A percentile compares a stretch with the other conserved stretches of the same genome.
These are phyloP conservation scores for Dexiosoma caninum DNA, from an alignment of 2,888 invertebrate genomes.

Conservation along the genomic window DNA sequence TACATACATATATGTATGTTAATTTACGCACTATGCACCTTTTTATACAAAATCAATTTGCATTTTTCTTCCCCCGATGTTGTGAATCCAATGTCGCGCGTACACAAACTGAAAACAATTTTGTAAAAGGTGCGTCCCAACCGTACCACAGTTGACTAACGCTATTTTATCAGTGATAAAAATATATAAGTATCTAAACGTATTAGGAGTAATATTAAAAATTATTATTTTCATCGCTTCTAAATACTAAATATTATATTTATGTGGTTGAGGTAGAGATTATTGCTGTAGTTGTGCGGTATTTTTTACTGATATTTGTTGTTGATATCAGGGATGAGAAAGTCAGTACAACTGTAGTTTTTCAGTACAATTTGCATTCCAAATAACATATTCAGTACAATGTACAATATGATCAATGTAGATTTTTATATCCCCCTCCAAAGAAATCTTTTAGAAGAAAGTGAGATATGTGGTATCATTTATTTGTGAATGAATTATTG, in stretches of 20 bases:
- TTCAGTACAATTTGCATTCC: too few species aligned
- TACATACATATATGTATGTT: not conserved
- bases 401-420: too few species aligned
- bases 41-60: not conserved
- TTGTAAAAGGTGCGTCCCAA: slow-evolving; percentile 10
- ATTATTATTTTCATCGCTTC: not conserved
- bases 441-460: too few species aligned
- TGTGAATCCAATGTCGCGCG: slow-evolving; percentile 20
- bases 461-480: too few species aligned
- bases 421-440: too few species aligned
- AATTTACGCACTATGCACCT: not conserved
- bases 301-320: not conserved
- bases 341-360: too few species aligned
- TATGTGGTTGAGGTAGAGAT: not conserved
- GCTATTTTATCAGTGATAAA: slow-evolving; percentile 23
- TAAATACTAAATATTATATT: not conserved
- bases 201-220: not conserved
- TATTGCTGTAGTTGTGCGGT: not conserved
- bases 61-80: not conserved
- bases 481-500: too few species aligned
- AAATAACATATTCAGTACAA: too few species aligned
- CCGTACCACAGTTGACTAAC: slow-evolving; percentile 7
- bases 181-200: not conserved
- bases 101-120: slow-evolving; percentile 14
- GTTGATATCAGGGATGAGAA: too few species aligned